Conservation (phyloP, 2,888 invertebrate genomes). For the Sinhomidia bicolor region DNA sequence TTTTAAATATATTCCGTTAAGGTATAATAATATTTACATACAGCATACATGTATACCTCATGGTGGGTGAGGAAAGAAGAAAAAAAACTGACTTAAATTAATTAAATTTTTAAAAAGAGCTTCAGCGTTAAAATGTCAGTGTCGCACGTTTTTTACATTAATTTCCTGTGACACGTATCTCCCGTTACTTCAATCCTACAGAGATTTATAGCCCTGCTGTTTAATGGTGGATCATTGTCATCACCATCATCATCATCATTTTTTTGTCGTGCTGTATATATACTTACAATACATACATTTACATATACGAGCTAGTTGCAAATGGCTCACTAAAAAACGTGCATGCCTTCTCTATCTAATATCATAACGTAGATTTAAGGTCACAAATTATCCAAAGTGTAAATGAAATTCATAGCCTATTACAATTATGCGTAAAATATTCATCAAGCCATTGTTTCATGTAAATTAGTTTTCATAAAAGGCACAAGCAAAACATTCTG, state of each 20-base stretch:
- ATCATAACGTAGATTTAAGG: constrained; percentile 1
- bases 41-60: neutral
- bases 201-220: neutral
- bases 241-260: neutral
- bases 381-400: constrained; percentile 3
- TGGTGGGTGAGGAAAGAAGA: neutral
- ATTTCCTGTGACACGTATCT: constrained; percentile 18
- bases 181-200: neutral
- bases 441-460: constrained; percentile 52
- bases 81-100: neutral
- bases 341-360: too few relatives aligned
- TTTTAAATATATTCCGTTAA: too few relatives aligned
- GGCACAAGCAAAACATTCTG: neutral
- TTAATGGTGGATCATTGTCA: constrained; percentile 10
- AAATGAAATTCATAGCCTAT: constrained; percentile 19
- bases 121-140: neutral
- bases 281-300: neutral
- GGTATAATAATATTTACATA: neutral
- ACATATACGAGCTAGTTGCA: neutral
- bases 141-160: constrained; percentile 38
- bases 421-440: constrained; percentile 56
- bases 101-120: neutral
- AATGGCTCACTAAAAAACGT: neutral
- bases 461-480: constrained; percentile 54
- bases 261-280: neutral